phyloP scores from a whole-genome alignment of 2,888 invertebrate genomes.

The Hedya salicella region DNA sequence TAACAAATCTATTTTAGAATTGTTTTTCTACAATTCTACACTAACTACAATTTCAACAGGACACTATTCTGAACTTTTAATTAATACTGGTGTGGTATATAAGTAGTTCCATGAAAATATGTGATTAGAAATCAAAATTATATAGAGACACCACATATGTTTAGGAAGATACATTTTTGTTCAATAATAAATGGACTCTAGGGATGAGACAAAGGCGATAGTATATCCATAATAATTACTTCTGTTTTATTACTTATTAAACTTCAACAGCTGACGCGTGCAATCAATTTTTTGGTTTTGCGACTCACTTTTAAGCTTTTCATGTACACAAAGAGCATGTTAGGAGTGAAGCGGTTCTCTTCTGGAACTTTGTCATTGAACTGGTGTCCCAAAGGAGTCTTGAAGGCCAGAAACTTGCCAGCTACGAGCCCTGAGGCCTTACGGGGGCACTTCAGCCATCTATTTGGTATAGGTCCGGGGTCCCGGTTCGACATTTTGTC shows the following conservation, averaged over 20 bases:
- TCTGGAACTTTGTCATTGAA: constrained; percentile 95
- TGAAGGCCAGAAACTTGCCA: constrained; percentile 96
- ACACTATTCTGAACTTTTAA: background rate
- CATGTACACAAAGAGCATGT: constrained; percentile 93
- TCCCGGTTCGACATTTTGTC: constrained; percentile 70
- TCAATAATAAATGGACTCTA: background rate
- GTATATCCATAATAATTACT: constrained; percentile 22
- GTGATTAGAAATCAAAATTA: background rate
- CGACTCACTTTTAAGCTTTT: constrained; percentile 89
- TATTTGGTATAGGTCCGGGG: constrained; percentile 89
- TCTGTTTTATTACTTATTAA: no score
- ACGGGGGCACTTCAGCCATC: constrained; percentile 95
- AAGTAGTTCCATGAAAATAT: background rate
- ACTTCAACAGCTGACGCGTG: constrained; percentile 36
- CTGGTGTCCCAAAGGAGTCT: constrained; percentile 94
- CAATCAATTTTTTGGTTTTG: constrained; percentile 26
- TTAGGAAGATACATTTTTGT: background rate
- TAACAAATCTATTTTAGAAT: constrained; percentile 29
- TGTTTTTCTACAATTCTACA: background rate
- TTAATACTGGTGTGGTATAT: background rate
- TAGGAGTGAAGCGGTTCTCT: constrained; percentile 92
- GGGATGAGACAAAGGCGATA: background rate
- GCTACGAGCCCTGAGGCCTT: constrained; percentile 90
- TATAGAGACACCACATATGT: background rate
- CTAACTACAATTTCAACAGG: background rate